phyloP scores from a whole-genome alignment of 2,888 invertebrate genomes.

The Octodonta nipae region DNA sequence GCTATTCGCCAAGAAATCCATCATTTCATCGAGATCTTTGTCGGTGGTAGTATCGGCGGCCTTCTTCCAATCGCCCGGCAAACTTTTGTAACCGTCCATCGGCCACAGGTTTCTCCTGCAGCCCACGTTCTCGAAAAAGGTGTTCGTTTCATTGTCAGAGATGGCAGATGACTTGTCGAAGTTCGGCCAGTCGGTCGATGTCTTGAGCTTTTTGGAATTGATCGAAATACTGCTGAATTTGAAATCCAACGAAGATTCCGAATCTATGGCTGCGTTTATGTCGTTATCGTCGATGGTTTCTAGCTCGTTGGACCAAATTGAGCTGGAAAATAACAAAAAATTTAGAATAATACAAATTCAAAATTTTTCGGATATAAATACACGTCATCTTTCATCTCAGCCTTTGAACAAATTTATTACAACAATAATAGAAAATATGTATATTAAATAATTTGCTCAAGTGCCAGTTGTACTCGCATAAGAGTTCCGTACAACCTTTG shows the following conservation, averaged over 20 bases:
- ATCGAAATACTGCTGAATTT: conserved; percentile 21
- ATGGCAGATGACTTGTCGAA: conserved; percentile 3
- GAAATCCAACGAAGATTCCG: conserved; percentile 18
- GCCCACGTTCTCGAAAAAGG: conserved; percentile 6
- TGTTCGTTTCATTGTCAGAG: conserved; percentile 13
- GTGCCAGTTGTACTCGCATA: no score
- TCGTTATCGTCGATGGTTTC: conserved; percentile 18
- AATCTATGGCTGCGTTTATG: conserved; percentile 15
- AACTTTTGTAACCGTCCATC: conserved; percentile 7
- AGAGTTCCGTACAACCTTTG: no score
- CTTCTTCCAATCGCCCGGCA: conserved; percentile 11
- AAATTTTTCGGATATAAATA: conserved; percentile 2
- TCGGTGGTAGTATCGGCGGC: not conserved
- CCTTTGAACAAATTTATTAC: no score
- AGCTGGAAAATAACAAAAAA: conserved; percentile 14
- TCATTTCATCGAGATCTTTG: conserved; percentile 8
- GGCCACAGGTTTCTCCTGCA: conserved; percentile 6
- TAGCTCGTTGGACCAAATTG: conserved; percentile 38
- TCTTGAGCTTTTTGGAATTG: not conserved
- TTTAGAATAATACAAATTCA: conserved; percentile 1
- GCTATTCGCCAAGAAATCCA: conserved; percentile 20
- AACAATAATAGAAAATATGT: no score
- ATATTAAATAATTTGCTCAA: no score
- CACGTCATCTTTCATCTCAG: no score
- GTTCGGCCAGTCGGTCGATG: conserved; percentile 3